A percentile compares a stretch with the other conserved stretches of the same genome.
These are phyloP conservation scores for Dallia pectoralis DNA, from an alignment of 2,797 vertebrate species.

Conservation along the genomic window DNA sequence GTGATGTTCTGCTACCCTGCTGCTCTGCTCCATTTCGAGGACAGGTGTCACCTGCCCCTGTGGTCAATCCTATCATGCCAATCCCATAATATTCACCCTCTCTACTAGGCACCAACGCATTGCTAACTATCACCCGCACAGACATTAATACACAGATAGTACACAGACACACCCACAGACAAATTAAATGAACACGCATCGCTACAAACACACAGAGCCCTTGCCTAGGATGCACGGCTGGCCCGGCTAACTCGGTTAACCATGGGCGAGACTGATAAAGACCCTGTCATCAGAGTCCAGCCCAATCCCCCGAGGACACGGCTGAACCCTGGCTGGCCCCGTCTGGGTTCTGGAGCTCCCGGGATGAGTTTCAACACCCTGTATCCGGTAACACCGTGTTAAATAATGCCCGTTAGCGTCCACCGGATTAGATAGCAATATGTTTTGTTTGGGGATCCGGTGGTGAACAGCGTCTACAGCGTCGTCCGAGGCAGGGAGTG, in stretches of 20 bases:
- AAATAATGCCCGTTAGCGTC: not conserved
- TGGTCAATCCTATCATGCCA: constrained; percentile 68
- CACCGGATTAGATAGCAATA: constrained; percentile 43
- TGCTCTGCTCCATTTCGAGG: constrained; percentile 40
- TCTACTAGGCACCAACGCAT: constrained; percentile 37
- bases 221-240: constrained; percentile 26
- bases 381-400: constrained; percentile 43
- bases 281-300: constrained; percentile 53
- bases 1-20: constrained; percentile 54
- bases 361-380: not conserved
- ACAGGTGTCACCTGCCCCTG: constrained; percentile 51
- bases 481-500: constrained; percentile 50
- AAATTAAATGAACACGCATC: not conserved
- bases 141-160: constrained; percentile 6
- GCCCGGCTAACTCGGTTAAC: constrained; percentile 37
- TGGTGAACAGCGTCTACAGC: no score
- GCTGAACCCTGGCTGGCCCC: constrained; percentile 42
- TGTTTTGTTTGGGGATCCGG: constrained; percentile 41
- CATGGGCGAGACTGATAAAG: constrained; percentile 47
- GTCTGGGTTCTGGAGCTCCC: constrained; percentile 35
- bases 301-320: constrained; percentile 37
- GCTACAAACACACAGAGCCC: constrained; percentile 29
- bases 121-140: constrained; percentile 6
- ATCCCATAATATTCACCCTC: constrained; percentile 59
- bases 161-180: constrained; percentile 5